Evolutionary conservation across 2,797 vertebrate species (phyloP).

Genomic region (Stomatorhinus walkeri): DNA sequence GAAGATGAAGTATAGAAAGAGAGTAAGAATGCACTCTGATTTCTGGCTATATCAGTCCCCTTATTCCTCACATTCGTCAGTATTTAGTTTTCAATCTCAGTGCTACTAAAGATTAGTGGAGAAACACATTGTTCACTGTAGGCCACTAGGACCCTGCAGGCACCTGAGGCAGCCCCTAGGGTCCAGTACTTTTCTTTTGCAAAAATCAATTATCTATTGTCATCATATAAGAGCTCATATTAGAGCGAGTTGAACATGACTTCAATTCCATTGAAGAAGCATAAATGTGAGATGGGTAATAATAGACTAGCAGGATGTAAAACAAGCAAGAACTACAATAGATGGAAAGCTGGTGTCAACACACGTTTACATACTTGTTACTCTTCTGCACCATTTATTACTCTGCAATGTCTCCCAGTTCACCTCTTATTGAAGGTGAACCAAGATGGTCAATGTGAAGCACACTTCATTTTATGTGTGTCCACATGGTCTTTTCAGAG

Average conservation of each 20-base stretch:
- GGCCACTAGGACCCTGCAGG: not conserved
- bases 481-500: not conserved
- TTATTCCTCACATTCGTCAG: not conserved
- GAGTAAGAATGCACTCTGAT: not conserved
- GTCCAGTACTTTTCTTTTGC: not conserved
- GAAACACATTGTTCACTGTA: not conserved
- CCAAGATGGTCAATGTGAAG: not conserved
- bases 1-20: not conserved
- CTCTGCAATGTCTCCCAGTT: not conserved
- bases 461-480: not conserved
- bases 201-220: not conserved
- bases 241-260: not conserved
- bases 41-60: not conserved
- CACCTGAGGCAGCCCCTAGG: not conserved
- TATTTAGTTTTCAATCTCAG: not conserved
- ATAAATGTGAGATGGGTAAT: not conserved
- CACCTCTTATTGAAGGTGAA: not conserved
- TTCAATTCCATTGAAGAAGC: not conserved
- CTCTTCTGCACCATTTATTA: not conserved
- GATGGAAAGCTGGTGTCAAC: not conserved
- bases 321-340: not conserved
- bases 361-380: not conserved
- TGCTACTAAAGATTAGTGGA: not conserved
- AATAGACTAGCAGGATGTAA: not conserved
- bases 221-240: not conserved